phyloP scores from a whole-genome alignment of 1,140 invertebrate genomes.

The Argopecten irradians region DNA sequence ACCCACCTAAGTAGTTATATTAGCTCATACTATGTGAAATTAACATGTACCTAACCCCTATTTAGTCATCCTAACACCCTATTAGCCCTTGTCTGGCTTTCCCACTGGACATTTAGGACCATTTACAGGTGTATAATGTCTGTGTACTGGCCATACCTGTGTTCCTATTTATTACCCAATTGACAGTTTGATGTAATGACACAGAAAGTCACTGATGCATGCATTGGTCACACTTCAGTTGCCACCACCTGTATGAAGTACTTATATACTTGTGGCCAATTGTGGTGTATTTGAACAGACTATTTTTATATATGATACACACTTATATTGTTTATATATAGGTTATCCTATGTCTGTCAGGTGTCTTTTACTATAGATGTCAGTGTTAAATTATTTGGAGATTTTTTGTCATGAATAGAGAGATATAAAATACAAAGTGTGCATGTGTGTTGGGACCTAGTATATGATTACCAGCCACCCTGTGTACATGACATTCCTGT shows the following conservation, averaged over 20 bases:
- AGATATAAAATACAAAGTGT: not conserved
- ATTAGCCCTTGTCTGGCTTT: not conserved
- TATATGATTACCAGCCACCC: not conserved
- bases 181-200: slow-evolving; percentile 5
- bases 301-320: not conserved
- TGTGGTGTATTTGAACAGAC: not conserved
- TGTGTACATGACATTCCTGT: slow-evolving; percentile 12
- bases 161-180: slow-evolving; percentile 22
- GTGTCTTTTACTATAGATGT: not conserved
- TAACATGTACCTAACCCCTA: slow-evolving; percentile 5
- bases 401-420: not conserved
- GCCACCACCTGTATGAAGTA: not conserved
- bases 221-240: not conserved
- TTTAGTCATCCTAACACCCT: not conserved
- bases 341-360: slow-evolving; percentile 1
- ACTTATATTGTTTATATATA: not conserved
- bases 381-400: not conserved
- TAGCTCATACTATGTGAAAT: not conserved
- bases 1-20: not conserved
- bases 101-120: not conserved
- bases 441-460: not conserved
- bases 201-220: not conserved
- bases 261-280: not conserved
- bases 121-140: not conserved
- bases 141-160: not conserved